A percentile compares a stretch with the other conserved stretches of the same genome.
These are phyloP conservation scores for Cacatua alba DNA, from an alignment of 2,113 vertebrate genomes.

Conservation along the genomic window DNA sequence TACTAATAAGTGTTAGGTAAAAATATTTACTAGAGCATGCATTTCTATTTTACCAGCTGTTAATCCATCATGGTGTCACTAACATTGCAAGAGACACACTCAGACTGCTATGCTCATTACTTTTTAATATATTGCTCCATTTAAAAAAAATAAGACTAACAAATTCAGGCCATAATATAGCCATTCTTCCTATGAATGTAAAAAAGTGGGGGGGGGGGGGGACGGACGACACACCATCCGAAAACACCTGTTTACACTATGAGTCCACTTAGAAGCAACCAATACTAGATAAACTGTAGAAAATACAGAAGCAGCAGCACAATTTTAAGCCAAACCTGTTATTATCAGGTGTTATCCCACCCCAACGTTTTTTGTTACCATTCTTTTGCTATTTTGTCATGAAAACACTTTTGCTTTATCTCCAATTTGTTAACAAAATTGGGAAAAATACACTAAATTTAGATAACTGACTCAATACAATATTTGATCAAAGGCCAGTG, in stretches of 20 bases:
- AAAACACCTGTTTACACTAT: background rate
- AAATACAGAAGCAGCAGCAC: background rate
- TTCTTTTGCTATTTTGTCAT: background rate
- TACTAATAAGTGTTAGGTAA: conserved; percentile 55
- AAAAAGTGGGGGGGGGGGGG: background rate
- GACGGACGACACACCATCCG: background rate
- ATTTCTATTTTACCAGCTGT: conserved; percentile 55
- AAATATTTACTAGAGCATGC: conserved; percentile 64
- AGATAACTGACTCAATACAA: background rate
- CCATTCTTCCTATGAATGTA: background rate
- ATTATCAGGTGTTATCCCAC: background rate
- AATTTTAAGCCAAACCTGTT: background rate
- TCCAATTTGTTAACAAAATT: background rate
- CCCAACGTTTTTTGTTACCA: background rate
- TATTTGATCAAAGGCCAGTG: background rate
- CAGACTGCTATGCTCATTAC: conserved; percentile 56
- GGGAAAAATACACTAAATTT: background rate
- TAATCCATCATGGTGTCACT: conserved; percentile 68
- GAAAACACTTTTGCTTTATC: background rate
- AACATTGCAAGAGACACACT: conserved; percentile 54
- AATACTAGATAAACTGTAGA: background rate
- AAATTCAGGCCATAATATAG: conserved; percentile 24
- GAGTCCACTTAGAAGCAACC: background rate
- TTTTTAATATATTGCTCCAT: conserved; percentile 70
- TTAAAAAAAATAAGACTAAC: conserved; percentile 58